Evolutionary conservation across 2,113 vertebrate genomes (phyloP).

Genomic region (Siphamia tubifer): DNA sequence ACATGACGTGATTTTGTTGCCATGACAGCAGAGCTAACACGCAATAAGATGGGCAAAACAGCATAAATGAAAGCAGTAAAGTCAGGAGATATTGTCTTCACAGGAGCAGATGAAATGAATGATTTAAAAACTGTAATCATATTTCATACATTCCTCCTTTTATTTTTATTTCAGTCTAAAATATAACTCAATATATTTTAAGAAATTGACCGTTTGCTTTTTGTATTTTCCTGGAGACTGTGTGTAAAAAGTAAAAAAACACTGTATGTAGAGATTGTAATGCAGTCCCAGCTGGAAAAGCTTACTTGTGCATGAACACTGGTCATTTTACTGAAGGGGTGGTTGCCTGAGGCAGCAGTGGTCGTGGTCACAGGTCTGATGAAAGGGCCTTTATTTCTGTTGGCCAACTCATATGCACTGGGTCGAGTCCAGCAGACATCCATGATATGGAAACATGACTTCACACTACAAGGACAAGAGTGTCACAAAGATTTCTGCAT

Average conservation of each 20-base stretch:
- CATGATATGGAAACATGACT: conserved; percentile 99
- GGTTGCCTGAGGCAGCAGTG: conserved; percentile 79
- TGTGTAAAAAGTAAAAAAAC: background rate
- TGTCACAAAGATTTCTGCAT: background rate
- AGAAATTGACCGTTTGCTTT: too few species aligned
- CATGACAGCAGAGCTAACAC: conserved; percentile 70
- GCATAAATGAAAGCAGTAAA: conserved; percentile 54
- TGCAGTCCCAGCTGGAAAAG: background rate
- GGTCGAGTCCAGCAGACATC: conserved; percentile 92
- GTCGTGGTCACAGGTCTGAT: conserved; percentile 85
- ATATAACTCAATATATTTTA: background rate
- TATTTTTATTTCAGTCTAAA: background rate
- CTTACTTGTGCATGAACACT: conserved; percentile 91
- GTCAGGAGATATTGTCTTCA: conserved; percentile 23
- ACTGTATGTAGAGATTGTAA: background rate
- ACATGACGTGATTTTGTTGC: conserved; percentile 71
- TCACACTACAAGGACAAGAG: conserved; percentile 80
- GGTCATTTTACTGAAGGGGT: conserved; percentile 90
- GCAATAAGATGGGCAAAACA: conserved; percentile 57
- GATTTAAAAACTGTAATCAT: too few species aligned
- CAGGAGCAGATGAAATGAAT: conserved; percentile 22
- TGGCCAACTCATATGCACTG: conserved; percentile 83
- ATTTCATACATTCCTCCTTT: too few species aligned
- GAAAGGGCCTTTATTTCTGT: conserved; percentile 90
- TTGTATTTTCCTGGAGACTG: background rate